phyloP scores from a whole-genome alignment of 2,888 invertebrate species.

The Macaria notata region DNA sequence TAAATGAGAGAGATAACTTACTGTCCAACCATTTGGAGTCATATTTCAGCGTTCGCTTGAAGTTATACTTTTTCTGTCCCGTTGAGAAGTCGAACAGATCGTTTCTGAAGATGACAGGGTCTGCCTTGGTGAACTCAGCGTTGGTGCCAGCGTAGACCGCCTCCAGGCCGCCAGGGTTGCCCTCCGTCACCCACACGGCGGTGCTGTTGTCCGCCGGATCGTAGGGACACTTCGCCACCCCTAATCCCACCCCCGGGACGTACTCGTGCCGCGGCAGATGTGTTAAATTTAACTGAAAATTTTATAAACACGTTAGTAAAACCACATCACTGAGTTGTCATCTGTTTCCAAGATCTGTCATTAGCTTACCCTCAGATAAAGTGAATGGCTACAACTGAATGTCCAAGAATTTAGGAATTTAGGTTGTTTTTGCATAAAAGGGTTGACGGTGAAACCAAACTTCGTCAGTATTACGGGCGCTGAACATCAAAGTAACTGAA shows the following conservation, averaged over 20 bases:
- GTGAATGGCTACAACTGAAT: constrained; percentile 4
- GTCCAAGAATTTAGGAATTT: constrained; percentile 6
- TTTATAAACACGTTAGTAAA: constrained; percentile 4
- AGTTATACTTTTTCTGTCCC: constrained; percentile 83
- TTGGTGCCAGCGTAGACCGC: constrained; percentile 88
- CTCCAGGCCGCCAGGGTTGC: constrained; percentile 85
- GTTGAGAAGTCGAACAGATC: constrained; percentile 84
- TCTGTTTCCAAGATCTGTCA: not conserved
- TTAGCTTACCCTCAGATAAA: not conserved
- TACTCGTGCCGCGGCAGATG: constrained; percentile 82
- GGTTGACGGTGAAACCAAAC: constrained; percentile 6
- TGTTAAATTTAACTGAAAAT: constrained; percentile 76
- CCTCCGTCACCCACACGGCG: constrained; percentile 86
- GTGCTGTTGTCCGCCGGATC: constrained; percentile 89
- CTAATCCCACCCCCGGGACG: constrained; percentile 85
- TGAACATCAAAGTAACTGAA: constrained; percentile 32
- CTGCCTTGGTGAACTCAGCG: constrained; percentile 87
- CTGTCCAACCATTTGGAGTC: constrained; percentile 89
- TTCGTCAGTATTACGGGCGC: constrained; percentile 4
- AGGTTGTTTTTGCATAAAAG: not conserved
- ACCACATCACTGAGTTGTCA: no score
- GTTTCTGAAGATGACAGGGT: constrained; percentile 87
- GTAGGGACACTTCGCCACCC: constrained; percentile 87
- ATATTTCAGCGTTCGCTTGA: constrained; percentile 86
- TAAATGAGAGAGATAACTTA: constrained; percentile 58